A percentile compares a stretch with the other conserved stretches of the same genome.
Conservation (phyloP, 64 coral and sea anemone genomes). For the Montipora cactus region DNA sequence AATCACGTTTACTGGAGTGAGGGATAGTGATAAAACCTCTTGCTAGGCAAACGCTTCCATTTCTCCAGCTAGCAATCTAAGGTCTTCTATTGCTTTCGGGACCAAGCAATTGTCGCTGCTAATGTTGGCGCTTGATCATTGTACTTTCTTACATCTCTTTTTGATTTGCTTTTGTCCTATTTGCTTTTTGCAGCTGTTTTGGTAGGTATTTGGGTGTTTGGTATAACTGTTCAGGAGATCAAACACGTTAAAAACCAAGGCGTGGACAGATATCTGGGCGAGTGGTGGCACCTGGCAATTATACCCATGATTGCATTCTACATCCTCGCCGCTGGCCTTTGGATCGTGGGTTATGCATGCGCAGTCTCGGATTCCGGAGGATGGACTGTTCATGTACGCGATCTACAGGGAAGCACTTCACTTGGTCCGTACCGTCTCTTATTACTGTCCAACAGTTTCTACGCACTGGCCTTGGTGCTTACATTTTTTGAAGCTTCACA, state of each 20-base stretch:
- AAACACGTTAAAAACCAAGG: conserved; percentile 72
- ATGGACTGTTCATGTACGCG: conserved; percentile 2
- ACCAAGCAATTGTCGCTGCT: too few species aligned
- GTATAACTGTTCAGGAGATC: conserved; percentile 80
- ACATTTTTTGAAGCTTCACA: conserved; percentile 64
- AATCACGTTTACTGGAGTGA: too few species aligned
- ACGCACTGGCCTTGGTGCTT: conserved; percentile 54
- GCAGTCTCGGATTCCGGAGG: background rate
- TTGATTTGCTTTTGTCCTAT: too few species aligned
- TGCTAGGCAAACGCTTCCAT: too few species aligned
- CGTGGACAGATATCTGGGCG: conserved; percentile 21
- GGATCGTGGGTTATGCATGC: conserved; percentile 59
- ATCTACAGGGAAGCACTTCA: background rate
- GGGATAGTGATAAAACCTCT: too few species aligned
- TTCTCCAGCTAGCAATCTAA: too few species aligned
- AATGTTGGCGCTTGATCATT: too few species aligned
- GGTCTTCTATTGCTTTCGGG: too few species aligned
- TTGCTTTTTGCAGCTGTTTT: conserved; percentile 41
- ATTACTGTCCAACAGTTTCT: conserved; percentile 80
- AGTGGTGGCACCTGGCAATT: conserved; percentile 80
- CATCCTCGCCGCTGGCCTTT: conserved; percentile 67
- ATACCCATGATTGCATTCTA: conserved; percentile 55
- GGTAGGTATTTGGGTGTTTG: conserved; percentile 73
- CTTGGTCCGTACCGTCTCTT: conserved; percentile 53
- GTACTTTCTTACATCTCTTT: too few species aligned